A percentile compares a stretch with the other conserved stretches of the same genome.
phyloP scores from a whole-genome alignment of 2,888 invertebrate genomes.

The Pelosia muscerda region DNA sequence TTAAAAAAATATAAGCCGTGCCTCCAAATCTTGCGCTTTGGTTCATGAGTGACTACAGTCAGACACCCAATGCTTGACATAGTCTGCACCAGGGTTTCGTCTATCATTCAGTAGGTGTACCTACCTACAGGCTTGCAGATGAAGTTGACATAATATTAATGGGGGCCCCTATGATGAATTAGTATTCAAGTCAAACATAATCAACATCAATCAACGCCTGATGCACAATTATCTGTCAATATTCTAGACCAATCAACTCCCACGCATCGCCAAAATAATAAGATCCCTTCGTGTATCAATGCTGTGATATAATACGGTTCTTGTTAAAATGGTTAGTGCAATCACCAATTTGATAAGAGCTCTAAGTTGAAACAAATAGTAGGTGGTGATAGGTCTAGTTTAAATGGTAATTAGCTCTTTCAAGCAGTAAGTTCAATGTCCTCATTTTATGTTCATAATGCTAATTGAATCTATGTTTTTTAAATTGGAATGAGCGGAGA shows the following conservation, averaged over 20 bases:
- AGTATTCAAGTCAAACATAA: conserved; percentile 24
- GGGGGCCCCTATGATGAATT: conserved; percentile 10
- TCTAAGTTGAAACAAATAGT: background rate
- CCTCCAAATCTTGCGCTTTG: too few relatives aligned
- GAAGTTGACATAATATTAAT: background rate
- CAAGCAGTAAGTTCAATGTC: conserved; percentile 25
- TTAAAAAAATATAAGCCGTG: too few relatives aligned
- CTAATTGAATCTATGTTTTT: conserved; percentile 27
- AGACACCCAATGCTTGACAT: too few relatives aligned
- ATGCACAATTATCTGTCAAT: conserved; percentile 31
- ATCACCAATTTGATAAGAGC: conserved; percentile 9
- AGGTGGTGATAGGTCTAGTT: background rate
- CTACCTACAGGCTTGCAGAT: background rate
- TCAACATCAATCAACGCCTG: conserved; percentile 30
- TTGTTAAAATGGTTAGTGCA: background rate
- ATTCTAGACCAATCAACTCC: conserved; percentile 26
- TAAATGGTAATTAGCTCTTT: conserved; percentile 10
- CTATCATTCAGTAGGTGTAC: background rate
- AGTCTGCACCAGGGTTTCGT: too few relatives aligned
- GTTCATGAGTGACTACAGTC: too few relatives aligned
- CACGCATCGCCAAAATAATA: conserved; percentile 24
- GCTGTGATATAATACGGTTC: background rate
- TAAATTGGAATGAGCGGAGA: conserved; percentile 33
- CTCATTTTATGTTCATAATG: conserved; percentile 32
- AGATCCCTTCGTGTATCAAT: background rate